Conservation (phyloP, 2,888 invertebrate species). For the Calephelis perditalis region DNA sequence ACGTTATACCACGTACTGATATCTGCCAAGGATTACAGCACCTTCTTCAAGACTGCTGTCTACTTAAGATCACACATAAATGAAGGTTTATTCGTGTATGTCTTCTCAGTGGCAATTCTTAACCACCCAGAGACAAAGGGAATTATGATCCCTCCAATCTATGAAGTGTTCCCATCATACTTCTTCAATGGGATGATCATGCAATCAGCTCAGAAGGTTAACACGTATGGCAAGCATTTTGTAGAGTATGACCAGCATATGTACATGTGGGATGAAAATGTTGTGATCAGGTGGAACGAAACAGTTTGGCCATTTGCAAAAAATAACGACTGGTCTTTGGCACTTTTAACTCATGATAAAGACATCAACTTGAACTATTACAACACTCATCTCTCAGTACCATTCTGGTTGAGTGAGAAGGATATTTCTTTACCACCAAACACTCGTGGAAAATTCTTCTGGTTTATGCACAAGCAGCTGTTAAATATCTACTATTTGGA, state of each 20-base stretch:
- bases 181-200: conserved; percentile 84
- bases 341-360: background rate
- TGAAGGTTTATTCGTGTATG: conserved; percentile 83
- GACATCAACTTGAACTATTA: conserved; percentile 3
- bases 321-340: conserved; percentile 56
- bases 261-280: conserved; percentile 59
- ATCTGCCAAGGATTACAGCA: conserved; percentile 84
- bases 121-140: conserved; percentile 81
- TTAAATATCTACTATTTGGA: conserved; percentile 1
- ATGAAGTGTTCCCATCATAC: conserved; percentile 85
- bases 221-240: conserved; percentile 52
- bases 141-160: conserved; percentile 83
- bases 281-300: conserved; percentile 81
- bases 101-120: conserved; percentile 79
- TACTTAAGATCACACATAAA: conserved; percentile 83
- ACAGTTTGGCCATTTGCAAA: conserved; percentile 73
- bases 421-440: background rate
- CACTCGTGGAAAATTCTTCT: background rate
- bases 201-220: conserved; percentile 80
- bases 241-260: conserved; percentile 50
- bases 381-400: background rate
- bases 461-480: background rate
- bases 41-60: conserved; percentile 83
- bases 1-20: conserved; percentile 82
- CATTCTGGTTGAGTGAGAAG: conserved; percentile 3